phyloP scores from a whole-genome alignment of 2,888 invertebrate genomes.

The Timandra comae region DNA sequence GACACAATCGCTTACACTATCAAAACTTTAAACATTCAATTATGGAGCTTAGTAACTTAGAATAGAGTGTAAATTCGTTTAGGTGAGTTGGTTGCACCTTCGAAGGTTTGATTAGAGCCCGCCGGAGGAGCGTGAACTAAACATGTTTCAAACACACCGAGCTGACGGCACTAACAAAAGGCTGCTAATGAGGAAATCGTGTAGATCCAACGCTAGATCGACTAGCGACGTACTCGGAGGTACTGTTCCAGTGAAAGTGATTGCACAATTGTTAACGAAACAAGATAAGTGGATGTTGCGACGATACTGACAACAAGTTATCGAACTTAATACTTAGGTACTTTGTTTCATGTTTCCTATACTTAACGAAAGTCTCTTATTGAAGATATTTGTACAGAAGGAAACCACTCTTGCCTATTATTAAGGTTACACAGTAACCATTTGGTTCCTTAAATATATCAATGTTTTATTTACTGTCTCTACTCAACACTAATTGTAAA shows the following conservation, averaged over 20 bases:
- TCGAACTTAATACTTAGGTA: no score
- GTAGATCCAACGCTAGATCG: conserved; percentile 42
- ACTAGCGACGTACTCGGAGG: conserved; percentile 31
- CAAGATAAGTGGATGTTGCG: no score
- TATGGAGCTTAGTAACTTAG: conserved; percentile 7
- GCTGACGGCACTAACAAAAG: conserved; percentile 54
- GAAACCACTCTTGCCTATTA: no score
- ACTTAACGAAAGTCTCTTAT: no score
- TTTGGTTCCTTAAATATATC: no score
- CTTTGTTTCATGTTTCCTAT: no score
- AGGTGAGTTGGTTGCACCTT: conserved; percentile 31
- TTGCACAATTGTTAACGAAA: conserved; percentile 25
- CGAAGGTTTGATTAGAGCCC: conserved; percentile 50
- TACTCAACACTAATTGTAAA: no score
- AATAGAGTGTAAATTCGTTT: conserved; percentile 20
- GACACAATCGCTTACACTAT: conserved; percentile 26
- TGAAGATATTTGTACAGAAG: no score
- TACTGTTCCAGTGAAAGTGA: conserved; percentile 62
- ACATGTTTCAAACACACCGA: conserved; percentile 25
- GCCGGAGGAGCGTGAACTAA: conserved; percentile 27
- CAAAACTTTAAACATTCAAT: conserved; percentile 13
- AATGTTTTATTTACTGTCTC: no score
- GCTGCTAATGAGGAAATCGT: conserved; percentile 68
- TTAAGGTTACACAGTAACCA: no score
- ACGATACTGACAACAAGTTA: no score